phyloP scores from a whole-genome alignment of 2,797 vertebrate genomes.

The Xenops minutus region DNA sequence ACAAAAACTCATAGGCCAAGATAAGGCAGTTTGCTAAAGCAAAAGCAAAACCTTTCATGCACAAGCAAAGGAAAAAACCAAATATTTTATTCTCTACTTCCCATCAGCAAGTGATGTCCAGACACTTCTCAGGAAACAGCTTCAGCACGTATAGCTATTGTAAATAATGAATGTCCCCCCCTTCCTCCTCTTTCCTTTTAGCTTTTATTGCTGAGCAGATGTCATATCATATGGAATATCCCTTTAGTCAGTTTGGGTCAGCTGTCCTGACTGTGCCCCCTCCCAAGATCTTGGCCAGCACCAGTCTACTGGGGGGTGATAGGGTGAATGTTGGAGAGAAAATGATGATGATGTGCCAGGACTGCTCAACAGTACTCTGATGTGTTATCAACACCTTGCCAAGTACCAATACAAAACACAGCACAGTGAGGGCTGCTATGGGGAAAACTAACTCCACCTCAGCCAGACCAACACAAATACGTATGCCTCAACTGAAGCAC shows the following conservation, averaged over 20 bases:
- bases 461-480: background rate
- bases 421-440: background rate
- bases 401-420: background rate
- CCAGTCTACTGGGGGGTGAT: background rate
- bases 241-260: background rate
- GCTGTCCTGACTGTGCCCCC: background rate
- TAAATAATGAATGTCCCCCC: background rate
- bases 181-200: background rate
- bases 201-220: background rate
- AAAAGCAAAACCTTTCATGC: fast-evolving
- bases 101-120: background rate
- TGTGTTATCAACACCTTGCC: fast-evolving
- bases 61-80: background rate
- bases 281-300: background rate
- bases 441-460: background rate
- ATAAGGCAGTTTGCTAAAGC: background rate
- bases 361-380: background rate
- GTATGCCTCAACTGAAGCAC: background rate
- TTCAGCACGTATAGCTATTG: background rate
- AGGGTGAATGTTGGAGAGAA: background rate
- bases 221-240: background rate
- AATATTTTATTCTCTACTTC: background rate
- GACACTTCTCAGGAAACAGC: background rate
- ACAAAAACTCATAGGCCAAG: background rate
- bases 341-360: background rate